phyloP scores from a whole-genome alignment of 2,888 invertebrate species.

The Melinaea menophilus region DNA sequence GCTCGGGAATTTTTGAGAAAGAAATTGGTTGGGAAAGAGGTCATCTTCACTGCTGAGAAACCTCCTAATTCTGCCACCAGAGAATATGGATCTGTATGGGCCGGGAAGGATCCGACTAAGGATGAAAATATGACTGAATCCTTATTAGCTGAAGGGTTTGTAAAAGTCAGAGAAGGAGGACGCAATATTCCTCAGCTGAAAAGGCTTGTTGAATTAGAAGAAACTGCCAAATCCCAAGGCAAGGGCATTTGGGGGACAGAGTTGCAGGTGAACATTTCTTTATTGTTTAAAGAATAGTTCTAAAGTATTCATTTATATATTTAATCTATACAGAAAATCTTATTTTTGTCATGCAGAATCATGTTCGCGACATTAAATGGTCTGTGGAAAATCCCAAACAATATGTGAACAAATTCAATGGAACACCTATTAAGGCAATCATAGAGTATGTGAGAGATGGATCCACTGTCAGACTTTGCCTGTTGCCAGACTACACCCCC shows the following conservation, averaged over 20 bases:
- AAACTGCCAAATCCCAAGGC: constrained; percentile 90
- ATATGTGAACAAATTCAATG: constrained; percentile 89
- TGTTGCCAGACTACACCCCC: constrained; percentile 93
- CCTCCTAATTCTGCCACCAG: constrained; percentile 89
- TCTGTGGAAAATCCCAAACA: constrained; percentile 84
- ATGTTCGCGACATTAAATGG: constrained; percentile 93
- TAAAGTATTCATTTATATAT: background rate
- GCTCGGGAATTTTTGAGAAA: constrained; percentile 96
- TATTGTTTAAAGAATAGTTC: background rate
- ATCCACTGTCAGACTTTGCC: constrained; percentile 93
- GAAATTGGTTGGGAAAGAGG: constrained; percentile 93
- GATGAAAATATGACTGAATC: constrained; percentile 94
- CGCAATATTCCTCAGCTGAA: constrained; percentile 81
- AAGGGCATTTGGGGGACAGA: constrained; percentile 88
- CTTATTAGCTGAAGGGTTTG: constrained; percentile 93
- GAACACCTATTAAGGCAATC: constrained; percentile 93
- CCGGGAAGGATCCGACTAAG: constrained; percentile 87
- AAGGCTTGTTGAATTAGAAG: constrained; percentile 90
- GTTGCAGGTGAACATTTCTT: constrained; percentile 44
- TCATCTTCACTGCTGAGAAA: constrained; percentile 90
- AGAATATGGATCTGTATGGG: constrained; percentile 89
- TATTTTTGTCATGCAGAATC: constrained; percentile 66
- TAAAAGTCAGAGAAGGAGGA: constrained; percentile 82
- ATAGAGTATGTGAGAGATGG: constrained; percentile 99
- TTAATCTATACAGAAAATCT: no score